These are phyloP conservation scores for Enteromius anoplus DNA, from an alignment of 2,797 vertebrate genomes.

Conservation along the genomic window DNA sequence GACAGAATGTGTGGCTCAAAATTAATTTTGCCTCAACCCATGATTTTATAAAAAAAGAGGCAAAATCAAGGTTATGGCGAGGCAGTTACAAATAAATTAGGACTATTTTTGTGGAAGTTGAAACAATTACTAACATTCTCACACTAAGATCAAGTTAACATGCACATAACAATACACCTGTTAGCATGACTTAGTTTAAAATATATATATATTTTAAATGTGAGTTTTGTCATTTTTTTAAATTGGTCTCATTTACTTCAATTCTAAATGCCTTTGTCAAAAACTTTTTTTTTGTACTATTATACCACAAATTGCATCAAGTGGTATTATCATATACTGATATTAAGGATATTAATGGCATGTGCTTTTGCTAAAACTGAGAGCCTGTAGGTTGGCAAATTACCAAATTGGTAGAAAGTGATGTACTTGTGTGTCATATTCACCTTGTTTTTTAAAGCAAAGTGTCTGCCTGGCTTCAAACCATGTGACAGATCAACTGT, in stretches of 20 bases:
- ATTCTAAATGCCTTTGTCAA: background rate
- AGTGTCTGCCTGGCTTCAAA: slow-evolving; percentile 70
- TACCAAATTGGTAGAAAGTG: slow-evolving; percentile 69
- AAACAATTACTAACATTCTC: background rate
- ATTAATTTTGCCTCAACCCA: background rate
- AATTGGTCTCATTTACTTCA: background rate
- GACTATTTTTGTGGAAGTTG: background rate
- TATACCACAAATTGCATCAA: background rate
- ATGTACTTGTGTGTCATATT: slow-evolving; percentile 73
- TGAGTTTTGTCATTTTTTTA: background rate
- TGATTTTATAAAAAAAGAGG: background rate
- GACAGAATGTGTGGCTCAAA: background rate
- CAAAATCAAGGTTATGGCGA: background rate
- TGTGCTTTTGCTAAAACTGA: slow-evolving; percentile 9
- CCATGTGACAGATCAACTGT: slow-evolving; percentile 57
- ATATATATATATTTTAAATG: background rate
- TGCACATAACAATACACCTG: background rate
- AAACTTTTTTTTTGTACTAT: background rate
- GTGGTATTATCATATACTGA: background rate
- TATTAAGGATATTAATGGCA: slow-evolving; percentile 7
- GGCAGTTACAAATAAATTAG: background rate
- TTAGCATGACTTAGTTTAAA: background rate
- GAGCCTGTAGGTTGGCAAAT: slow-evolving; percentile 60
- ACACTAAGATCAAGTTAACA: background rate
- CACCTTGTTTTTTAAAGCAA: slow-evolving; percentile 69